Base-by-base conservation (phyloP, 53 echinoderm and acorn worm species). In the Holothuria leucospilota region DNA sequence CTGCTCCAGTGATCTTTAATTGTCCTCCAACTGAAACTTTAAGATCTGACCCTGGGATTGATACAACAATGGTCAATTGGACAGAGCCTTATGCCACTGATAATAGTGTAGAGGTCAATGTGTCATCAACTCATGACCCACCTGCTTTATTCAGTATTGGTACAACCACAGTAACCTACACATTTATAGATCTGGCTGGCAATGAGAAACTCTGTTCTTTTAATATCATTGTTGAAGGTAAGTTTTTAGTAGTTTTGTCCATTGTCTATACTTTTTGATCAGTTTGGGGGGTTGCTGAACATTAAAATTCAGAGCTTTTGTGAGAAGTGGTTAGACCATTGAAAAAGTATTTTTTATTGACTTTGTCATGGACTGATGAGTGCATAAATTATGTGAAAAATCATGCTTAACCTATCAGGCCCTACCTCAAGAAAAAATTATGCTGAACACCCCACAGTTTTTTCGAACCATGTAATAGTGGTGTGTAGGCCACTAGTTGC, bases 171-270 rank as follows among this genome's bases (percentile, higher is more conserved):
- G 90, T 93, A 16, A 85, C 90, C 4, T 90, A 90, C 90, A 85
- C 85, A 1, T 87, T 90, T 28, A 53, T 85, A 14, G 93, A 93
- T n/a, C 59, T 29, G 29, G 93, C 87, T 1, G 85, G 87, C 16
- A 64, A 90, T 46, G 79, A 77, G 6, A 23, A 69, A 11, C 20
- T 49, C 12, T 93, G 93, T 62, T 78, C 64, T 13, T 90, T 93
- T 62, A 87, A 68, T 53, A 86, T 93, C 8, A 81, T 64, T 39
- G 90, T 93, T 41, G 25, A 24, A 52, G 93, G 93, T 93, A 63
- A 79, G 78, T 23, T 29, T 20, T 1, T 4, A 20, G 20, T 62
- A n/a, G n/a, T n/a, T n/a, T 62, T 34, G 34, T 34, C 3, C 46
- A 46, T 46, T 46, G 46, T 8, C 34, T 34, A 42, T 15, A 21